Conservation (phyloP, 2,888 invertebrate species). For the Phytoseiulus persimilis region DNA sequence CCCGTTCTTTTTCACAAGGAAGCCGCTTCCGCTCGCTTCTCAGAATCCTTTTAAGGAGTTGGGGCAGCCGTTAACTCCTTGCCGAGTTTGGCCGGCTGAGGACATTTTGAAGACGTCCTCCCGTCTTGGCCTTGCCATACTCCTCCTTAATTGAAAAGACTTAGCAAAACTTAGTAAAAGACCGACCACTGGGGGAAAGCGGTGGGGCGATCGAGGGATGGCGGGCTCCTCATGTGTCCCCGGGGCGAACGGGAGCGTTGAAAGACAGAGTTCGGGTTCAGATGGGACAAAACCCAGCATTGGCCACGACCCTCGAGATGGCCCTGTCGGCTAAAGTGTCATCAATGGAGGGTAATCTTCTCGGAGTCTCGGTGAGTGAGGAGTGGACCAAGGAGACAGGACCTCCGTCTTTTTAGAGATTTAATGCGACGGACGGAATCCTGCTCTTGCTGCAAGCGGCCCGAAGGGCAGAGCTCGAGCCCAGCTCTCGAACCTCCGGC, state of each 20-base stretch:
- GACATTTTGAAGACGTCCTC: background rate
- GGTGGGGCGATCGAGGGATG: background rate
- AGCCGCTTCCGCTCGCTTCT: slow-evolving; percentile 5
- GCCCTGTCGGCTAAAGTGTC: background rate
- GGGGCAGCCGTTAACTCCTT: background rate
- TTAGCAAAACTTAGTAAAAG: background rate
- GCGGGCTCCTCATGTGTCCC: background rate
- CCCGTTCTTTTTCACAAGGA: background rate
- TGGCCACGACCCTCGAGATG: background rate
- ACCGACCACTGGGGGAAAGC: background rate
- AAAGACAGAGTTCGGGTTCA: background rate
- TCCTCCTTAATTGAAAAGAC: background rate
- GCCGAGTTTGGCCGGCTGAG: background rate
- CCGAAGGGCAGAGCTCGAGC: background rate
- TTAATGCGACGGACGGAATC: background rate
- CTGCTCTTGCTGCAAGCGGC: background rate
- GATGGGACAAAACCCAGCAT: background rate
- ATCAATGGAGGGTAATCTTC: background rate
- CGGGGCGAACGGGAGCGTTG: background rate
- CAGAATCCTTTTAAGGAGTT: background rate
- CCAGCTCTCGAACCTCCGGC: background rate
- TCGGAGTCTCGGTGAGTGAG: background rate
- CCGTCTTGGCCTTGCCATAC: background rate
- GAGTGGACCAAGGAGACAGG: background rate
- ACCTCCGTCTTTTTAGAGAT: background rate